Base-by-base conservation (phyloP, 2,888 invertebrate genomes). In the Himalopsyche tibetana region DNA sequence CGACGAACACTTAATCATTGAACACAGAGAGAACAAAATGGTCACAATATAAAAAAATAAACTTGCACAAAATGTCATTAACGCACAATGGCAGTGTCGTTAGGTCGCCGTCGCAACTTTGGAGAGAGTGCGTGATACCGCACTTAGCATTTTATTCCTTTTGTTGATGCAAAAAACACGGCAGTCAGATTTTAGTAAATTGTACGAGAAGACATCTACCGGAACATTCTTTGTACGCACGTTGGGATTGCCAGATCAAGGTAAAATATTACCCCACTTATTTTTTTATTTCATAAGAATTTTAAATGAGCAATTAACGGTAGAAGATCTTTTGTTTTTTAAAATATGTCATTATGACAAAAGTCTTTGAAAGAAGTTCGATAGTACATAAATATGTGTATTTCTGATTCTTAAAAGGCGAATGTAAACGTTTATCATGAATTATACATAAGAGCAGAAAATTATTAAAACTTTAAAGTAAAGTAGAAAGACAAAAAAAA, bases 111-210 rank as follows among this genome's bases (percentile, higher is more conserved):
- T 8, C n/a, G n/a, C 63, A 63, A 19, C 11, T 19, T 19, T n/a
- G 6, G 63, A 63, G 15, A 36, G 19, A 36, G 28, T 19, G 74
- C 74, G 74, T 36, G 74, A 74, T 38, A 28, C 74, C 36, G 74
- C 74, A 36, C 74, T 74, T 74, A 74, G 38, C 9, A 5, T 74
- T 38, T 74, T 38, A 36, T 36, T 74, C 36, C 74, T 38, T 74
- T 38, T 74, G 69, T 15, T 19, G 36, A 38, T 5, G 36, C 5
- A 36, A 74, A 51, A 74, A 74, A 28, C 74, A 74, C 19, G 28
- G 36, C 74, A 74, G 74, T 36, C 28, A 74, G 74, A 74, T 74
- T 74, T 74, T 74, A 74, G 74, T 74, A 74, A 74, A 74, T 74
- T 74, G 36, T 15, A 74, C n/a, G 38, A 36, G 38, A 36, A 15